phyloP scores from a whole-genome alignment of 1,140 invertebrate genomes.

The Gonioctena quinquepunctata region DNA sequence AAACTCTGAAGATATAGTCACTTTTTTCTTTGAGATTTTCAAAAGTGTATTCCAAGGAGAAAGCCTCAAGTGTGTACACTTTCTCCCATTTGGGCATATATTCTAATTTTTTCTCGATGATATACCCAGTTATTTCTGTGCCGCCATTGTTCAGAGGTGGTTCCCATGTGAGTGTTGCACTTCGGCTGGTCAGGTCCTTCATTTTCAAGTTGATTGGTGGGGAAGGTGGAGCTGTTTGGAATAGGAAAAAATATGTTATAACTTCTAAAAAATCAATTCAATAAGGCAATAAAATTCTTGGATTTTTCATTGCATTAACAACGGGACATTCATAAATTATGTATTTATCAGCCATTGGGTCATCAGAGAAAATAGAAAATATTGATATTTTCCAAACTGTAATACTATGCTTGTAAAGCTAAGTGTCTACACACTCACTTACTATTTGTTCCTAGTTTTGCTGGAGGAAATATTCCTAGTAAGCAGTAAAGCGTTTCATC shows the following conservation, averaged over 20 bases:
- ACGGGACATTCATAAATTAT: no score
- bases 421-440: slow-evolving; percentile 3
- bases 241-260: slow-evolving; percentile 19
- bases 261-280: no score
- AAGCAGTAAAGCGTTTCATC: slow-evolving; percentile 56
- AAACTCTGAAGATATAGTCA: slow-evolving; percentile 88
- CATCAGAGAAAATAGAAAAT: no score
- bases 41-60: slow-evolving; percentile 74
- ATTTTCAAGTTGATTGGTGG: slow-evolving; percentile 77
- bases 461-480: slow-evolving; percentile 63
- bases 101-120: slow-evolving; percentile 86
- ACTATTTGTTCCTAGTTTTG: slow-evolving; percentile 44
- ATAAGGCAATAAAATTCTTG: no score
- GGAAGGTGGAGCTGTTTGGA: slow-evolving; percentile 74
- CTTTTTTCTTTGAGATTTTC: slow-evolving; percentile 88
- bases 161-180: slow-evolving; percentile 84
- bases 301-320: no score
- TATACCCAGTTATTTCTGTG: slow-evolving; percentile 85
- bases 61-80: slow-evolving; percentile 81
- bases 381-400: no score
- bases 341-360: no score
- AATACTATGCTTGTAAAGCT: not conserved
- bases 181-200: slow-evolving; percentile 80
- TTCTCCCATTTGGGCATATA: slow-evolving; percentile 84
- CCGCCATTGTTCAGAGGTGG: slow-evolving; percentile 84